Evolutionary conservation across 2,797 vertebrate genomes (phyloP).

Genomic region (Stomatorhinus walkeri): DNA sequence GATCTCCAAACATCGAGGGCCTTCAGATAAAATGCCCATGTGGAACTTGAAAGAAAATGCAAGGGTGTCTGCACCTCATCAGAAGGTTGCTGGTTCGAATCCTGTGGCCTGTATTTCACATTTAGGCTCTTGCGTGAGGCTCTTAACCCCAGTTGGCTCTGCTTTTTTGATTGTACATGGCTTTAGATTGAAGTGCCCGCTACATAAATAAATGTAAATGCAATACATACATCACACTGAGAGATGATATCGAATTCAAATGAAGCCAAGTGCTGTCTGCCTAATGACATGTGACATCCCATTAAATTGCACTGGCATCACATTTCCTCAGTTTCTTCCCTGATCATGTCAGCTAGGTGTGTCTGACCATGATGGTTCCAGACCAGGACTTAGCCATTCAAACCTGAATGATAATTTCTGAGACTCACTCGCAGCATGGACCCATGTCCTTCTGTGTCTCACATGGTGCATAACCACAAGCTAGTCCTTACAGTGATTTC

Average conservation of each 20-base stretch:
- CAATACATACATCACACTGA: neutral
- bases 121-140: neutral
- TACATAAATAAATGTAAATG: neutral
- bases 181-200: neutral
- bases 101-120: neutral
- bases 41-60: neutral
- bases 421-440: neutral
- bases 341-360: neutral
- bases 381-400: neutral
- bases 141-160: neutral
- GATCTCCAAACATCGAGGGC: neutral
- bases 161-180: neutral
- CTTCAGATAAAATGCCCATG: neutral
- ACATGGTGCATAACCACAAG: neutral
- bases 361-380: neutral
- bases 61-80: neutral
- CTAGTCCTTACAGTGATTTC: neutral
- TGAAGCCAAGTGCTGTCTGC: neutral
- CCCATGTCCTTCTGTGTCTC: neutral
- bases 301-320: neutral
- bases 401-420: neutral
- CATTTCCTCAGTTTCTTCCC: neutral
- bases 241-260: neutral
- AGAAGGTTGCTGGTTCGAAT: neutral
- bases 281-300: neutral